These are phyloP conservation scores for Mixornis gularis DNA, from an alignment of 2,113 vertebrate genomes.

Conservation along the genomic window DNA sequence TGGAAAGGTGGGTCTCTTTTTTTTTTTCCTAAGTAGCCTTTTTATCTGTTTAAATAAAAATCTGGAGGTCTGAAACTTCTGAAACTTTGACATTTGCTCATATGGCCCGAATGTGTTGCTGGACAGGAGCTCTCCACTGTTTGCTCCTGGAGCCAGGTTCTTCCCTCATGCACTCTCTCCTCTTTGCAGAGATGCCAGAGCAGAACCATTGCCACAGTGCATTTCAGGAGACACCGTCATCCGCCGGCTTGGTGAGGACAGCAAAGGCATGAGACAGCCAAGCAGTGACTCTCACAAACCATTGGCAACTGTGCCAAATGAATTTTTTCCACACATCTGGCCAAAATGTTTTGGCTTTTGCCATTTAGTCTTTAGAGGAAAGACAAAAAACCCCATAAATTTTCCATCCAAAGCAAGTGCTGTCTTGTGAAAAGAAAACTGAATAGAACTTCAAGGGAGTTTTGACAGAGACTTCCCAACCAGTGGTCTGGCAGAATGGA, in stretches of 20 bases:
- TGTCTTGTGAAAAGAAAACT: not conserved
- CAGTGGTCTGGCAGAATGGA: not conserved
- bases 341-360: conserved; percentile 7
- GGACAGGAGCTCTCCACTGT: not conserved
- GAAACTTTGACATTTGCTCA: not conserved
- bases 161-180: not conserved
- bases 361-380: not conserved
- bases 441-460: not conserved
- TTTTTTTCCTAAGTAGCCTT: not conserved
- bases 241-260: not conserved
- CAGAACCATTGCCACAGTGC: not conserved
- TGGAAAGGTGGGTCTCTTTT: not conserved
- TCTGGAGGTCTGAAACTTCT: not conserved
- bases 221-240: not conserved
- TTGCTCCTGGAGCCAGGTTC: not conserved
- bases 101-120: not conserved
- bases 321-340: not conserved
- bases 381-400: not conserved
- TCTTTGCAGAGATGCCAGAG: not conserved
- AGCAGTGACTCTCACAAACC: not conserved
- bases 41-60: not conserved
- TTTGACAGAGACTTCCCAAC: not conserved
- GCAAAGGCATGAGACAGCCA: not conserved
- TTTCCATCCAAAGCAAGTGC: not conserved
- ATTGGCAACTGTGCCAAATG: not conserved